Evolutionary conservation across 2,797 vertebrate species (phyloP).

Genomic region (Platalea minor): DNA sequence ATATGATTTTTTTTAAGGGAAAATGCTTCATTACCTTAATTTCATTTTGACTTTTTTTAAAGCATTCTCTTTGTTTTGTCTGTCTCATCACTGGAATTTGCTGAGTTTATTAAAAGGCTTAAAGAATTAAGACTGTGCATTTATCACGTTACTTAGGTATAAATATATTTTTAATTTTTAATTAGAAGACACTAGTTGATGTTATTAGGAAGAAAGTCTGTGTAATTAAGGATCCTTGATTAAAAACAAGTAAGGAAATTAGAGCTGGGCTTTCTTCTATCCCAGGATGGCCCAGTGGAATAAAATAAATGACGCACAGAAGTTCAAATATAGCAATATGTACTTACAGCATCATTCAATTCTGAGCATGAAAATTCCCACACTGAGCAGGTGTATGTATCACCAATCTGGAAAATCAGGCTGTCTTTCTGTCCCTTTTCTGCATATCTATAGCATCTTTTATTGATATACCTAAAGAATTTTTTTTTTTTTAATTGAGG

Average conservation of each 20-base stretch:
- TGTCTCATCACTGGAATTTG: slow-evolving; percentile 48
- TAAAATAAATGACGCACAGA: slow-evolving; percentile 32
- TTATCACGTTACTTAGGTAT: slow-evolving; percentile 4
- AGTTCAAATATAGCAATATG: slow-evolving; percentile 8
- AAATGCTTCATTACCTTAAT: slow-evolving; percentile 66
- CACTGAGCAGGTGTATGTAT: not conserved
- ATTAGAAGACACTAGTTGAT: slow-evolving; percentile 40
- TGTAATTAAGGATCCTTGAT: slow-evolving; percentile 47
- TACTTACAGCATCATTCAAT: slow-evolving; percentile 13
- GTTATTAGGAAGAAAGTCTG: slow-evolving; percentile 15
- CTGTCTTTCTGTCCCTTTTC: not conserved
- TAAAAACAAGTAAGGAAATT: slow-evolving; percentile 50
- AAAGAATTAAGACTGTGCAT: slow-evolving; percentile 23
- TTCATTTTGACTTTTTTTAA: slow-evolving; percentile 64
- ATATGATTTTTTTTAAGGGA: not conserved
- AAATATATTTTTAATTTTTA: slow-evolving; percentile 37
- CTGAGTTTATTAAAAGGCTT: slow-evolving; percentile 62
- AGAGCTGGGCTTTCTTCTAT: slow-evolving; percentile 5
- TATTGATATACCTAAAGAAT: not conserved
- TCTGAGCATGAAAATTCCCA: not conserved
- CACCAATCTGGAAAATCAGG: not conserved
- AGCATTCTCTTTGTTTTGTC: slow-evolving; percentile 36
- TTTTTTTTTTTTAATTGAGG: not conserved
- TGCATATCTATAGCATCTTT: not conserved
- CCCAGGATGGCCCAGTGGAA: slow-evolving; percentile 9